Base-by-base conservation (phyloP, 1,140 invertebrate genomes). In the Potamilus streckersoni region DNA sequence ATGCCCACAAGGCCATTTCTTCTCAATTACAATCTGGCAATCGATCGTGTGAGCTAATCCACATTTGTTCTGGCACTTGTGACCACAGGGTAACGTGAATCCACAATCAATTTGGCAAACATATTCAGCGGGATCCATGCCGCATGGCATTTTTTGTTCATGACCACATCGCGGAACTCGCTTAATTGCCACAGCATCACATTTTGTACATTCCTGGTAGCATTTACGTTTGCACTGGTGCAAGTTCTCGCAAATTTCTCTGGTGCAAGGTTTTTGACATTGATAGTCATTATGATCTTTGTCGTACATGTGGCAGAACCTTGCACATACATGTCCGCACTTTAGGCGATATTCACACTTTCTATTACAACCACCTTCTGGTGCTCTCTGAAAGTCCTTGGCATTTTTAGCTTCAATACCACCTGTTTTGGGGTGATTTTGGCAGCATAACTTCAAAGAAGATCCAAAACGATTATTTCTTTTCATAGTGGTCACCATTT, bases 41-140 rank as follows among this genome's bases (percentile, higher is more conserved):
- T 73, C 8, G 58, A 74, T 60, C 8, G 91, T 91, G 87, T 93
- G 94, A 4, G 86, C 89, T 68, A 93, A 93, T 55, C 82, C 82
- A 86, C 93, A 94, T 19, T n/a, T 38, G 86, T 94, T 93, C 1
- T 86, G 89, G 86, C 93, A 95, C 71, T 84, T 81, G 87, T 94
- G 94, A 0, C 87, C 89, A 86, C 93, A 94, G 38, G 65, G 15
- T 49, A 85, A 67, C 2, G 62, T 66, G 14, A 66, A 23, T 23
- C 79, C 17, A 71, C 87, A 89, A 31, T 66, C 27, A 12, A 19
- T 38, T 61, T 23, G 38, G 49, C 75, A 77, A 57, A 23, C 60
- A n/a, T 81, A 82, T 15, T 67, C 74, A 4, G 27, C 17, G 15
- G 80, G 69, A 61, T 79, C 65, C 16, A 69, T 57, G 15, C 70